Evolutionary conservation across 2,888 invertebrate genomes (phyloP), one percentile per base, ranked within the genome.

Genomic region (Hydropsyche betteni): DNA sequence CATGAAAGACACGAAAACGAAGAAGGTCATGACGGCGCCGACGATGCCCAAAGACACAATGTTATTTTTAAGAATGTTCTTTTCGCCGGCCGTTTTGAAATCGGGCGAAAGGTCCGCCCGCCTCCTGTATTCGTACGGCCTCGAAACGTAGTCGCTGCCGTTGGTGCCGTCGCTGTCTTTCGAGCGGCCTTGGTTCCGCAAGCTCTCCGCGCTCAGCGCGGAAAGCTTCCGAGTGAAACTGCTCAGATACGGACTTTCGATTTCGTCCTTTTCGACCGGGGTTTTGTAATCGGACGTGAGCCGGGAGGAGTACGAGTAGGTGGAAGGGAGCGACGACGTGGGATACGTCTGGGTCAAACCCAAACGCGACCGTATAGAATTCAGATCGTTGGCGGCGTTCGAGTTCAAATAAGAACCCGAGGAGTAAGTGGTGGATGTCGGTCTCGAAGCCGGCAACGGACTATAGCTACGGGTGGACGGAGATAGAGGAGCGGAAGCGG

Each of bases 201-300:
- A 24, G 24, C 24, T 24, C 44, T 44, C 44, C 0, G 87, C 81
- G 78, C 87, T 86, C 3, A 87, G 81, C 5, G 87, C 78, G 12
- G 90, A 88, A 77, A 92, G 83, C 77, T 91, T 88, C 76, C 89
- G 86, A 0, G 92, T 92, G 80, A 92, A 93, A 81, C 91, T 92
- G 81, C 91, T 92, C 81, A 92, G 85, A 83, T 90, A 92, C 73
- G 92, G 92, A 80, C 91, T 90, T 82, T 92, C 91, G 77, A 88
- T 88, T 82, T 89, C 87, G 80, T 88, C 80, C 34, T 79, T 79
- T 4, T 86, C 84, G 64, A 84, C 84, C 33, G 85, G 83, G 1
- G 85, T 85, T 77, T 84, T 85, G 78, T 74, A 8, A 69, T 74
- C 38, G 61, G 51, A 3, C 24, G 24, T 2, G 75, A 72, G 52